Conservation (phyloP, 2,113 vertebrate species). For the Rhinopomastus cyanomelas region DNA sequence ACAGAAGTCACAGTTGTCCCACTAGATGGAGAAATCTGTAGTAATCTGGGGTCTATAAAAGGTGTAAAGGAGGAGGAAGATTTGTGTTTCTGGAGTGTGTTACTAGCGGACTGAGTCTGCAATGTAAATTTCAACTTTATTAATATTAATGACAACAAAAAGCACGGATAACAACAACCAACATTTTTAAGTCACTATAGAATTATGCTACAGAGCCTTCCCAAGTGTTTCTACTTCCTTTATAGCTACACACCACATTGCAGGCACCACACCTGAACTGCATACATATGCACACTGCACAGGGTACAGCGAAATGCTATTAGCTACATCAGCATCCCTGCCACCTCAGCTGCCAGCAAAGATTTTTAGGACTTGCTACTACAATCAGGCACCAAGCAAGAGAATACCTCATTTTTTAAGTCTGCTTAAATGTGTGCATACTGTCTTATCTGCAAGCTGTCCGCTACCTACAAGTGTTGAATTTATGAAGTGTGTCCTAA, state of each 20-base stretch:
- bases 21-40: constrained; percentile 97
- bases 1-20: constrained; percentile 95
- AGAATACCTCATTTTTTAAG: neutral
- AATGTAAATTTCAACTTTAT: constrained; percentile 81
- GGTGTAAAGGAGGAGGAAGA: constrained; percentile 99
- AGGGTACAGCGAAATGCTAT: neutral
- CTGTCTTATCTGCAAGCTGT: neutral
- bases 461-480: neutral
- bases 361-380: neutral
- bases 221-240: constrained; percentile 15
- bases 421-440: neutral
- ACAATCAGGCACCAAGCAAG: neutral
- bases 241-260: neutral
- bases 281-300: neutral
- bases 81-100: constrained; percentile 99
- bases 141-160: constrained; percentile 75
- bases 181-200: constrained; percentile 49
- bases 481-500: neutral
- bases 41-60: constrained; percentile 98
- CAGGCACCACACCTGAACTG: constrained; percentile 17
- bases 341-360: neutral
- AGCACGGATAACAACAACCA: constrained; percentile 54
- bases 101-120: constrained; percentile 96
- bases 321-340: neutral
- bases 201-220: constrained; percentile 13